A percentile compares a stretch with the other conserved stretches of the same genome.
Conservation (phyloP, 2,113 vertebrate genomes). For the Oryzias javanicus region DNA sequence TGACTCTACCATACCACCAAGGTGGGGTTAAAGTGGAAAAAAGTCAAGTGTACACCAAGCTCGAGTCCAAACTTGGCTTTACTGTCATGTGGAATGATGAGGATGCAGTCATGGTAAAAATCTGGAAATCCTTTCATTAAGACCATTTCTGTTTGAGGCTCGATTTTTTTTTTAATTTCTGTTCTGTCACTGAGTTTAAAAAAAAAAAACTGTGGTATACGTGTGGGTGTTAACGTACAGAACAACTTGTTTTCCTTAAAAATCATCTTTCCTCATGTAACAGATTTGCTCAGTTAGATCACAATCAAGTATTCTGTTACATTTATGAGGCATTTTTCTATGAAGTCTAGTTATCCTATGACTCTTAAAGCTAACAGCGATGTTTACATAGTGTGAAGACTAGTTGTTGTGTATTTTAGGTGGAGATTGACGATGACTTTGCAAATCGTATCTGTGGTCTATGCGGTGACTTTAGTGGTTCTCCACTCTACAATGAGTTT, state of each 20-base stretch:
- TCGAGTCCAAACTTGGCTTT: constrained; percentile 84
- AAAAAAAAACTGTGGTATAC: no score
- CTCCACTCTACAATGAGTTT: constrained; percentile 83
- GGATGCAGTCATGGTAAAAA: constrained; percentile 85
- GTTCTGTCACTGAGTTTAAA: no score
- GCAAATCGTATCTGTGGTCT: constrained; percentile 87
- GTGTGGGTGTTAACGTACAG: no score
- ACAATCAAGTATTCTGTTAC: no score
- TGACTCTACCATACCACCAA: constrained; percentile 79
- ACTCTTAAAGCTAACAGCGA: not conserved
- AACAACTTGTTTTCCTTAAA: no score
- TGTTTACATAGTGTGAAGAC: not conserved
- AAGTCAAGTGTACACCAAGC: constrained; percentile 80
- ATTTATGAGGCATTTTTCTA: not conserved
- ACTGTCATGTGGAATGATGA: constrained; percentile 86
- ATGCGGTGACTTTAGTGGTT: constrained; percentile 93
- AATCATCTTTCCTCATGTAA: no score
- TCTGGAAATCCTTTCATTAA: not conserved
- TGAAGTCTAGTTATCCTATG: not conserved
- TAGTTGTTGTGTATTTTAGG: constrained; percentile 63
- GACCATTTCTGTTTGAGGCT: no score
- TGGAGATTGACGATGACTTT: constrained; percentile 87
- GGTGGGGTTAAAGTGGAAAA: constrained; percentile 81
- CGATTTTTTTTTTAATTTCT: no score
- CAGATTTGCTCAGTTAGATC: no score